phyloP scores from a whole-genome alignment of 1,140 invertebrate genomes.

The Antheraea pernyi region DNA sequence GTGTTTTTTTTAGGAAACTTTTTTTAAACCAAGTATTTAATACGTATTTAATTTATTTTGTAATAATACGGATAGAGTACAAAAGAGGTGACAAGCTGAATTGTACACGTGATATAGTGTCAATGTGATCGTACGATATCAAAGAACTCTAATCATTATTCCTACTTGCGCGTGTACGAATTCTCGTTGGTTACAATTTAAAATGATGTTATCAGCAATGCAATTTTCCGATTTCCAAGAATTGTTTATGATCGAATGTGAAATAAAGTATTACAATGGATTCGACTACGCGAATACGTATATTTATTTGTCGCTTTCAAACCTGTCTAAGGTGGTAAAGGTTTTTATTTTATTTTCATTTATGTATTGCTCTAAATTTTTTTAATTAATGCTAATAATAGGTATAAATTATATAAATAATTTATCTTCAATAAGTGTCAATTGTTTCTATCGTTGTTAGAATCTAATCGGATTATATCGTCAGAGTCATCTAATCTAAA shows the following conservation, averaged over 20 bases:
- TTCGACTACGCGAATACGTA: too few species aligned
- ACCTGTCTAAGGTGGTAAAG: too few species aligned
- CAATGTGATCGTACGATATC: neutral
- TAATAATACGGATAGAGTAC: too few species aligned
- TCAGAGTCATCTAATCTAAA: neutral
- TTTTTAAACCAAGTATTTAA: too few species aligned
- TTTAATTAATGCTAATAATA: neutral
- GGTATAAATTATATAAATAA: neutral
- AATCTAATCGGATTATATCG: conserved; percentile 16
- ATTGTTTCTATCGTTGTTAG: neutral
- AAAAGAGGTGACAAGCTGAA: neutral
- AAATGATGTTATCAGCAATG: conserved; percentile 14
- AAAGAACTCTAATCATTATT: neutral
- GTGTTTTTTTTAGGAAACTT: too few species aligned
- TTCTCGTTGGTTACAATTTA: conserved; percentile 5
- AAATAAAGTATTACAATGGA: neutral
- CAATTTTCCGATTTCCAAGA: conserved; percentile 24
- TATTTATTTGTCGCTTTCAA: too few species aligned
- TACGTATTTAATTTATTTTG: too few species aligned
- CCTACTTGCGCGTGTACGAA: neutral
- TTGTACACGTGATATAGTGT: neutral
- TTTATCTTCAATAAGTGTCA: neutral
- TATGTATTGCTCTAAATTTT: too few species aligned
- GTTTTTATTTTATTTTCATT: too few species aligned
- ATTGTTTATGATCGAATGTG: conserved; percentile 4